Percentiles rank a stretch among this genome's conserved stretches.
These are phyloP conservation scores for Umimayanthus chanpuru DNA, from an alignment of 92 coral and sea anemone species.

Conservation along the genomic window DNA sequence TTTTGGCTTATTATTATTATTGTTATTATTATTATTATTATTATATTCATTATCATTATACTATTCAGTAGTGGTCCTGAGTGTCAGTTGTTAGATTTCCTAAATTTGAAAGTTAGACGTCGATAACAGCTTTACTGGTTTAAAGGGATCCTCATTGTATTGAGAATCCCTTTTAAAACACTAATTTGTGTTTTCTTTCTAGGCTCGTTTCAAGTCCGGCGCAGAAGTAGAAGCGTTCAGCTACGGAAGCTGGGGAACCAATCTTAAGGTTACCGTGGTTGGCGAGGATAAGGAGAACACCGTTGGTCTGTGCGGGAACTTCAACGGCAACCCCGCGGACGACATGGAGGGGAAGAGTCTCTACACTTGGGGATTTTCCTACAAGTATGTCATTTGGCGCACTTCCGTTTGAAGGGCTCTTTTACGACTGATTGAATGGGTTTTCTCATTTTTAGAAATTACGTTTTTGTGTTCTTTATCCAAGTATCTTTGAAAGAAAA, in stretches of 20 bases:
- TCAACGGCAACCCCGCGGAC: constrained; percentile 14
- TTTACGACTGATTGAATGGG: not conserved
- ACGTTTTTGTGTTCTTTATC: not conserved
- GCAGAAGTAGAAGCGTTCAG: not conserved
- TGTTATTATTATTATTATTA: no score
- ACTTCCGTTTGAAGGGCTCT: not conserved
- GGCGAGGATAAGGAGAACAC: constrained; percentile 31
- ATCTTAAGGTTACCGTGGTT: constrained; percentile 17
- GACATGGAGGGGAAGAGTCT: constrained; percentile 26
- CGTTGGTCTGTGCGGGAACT: constrained; percentile 29
- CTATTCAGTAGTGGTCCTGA: no score
- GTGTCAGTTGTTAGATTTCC: no score
- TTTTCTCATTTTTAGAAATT: not conserved
- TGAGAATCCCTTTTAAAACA: no score
- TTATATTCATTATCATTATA: no score
- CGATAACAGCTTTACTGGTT: no score
- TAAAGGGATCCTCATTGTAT: no score
- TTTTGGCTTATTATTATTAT: no score
- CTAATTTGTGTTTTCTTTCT: not conserved
- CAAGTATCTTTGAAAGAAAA: not conserved
- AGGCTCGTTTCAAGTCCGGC: constrained; percentile 32
- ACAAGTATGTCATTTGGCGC: not conserved
- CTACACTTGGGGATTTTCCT: constrained; percentile 3
- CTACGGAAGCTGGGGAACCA: not conserved
- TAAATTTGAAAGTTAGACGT: no score